These are phyloP conservation scores for Gobio gobio DNA, from an alignment of 2,113 vertebrate genomes.

Conservation along the genomic window DNA sequence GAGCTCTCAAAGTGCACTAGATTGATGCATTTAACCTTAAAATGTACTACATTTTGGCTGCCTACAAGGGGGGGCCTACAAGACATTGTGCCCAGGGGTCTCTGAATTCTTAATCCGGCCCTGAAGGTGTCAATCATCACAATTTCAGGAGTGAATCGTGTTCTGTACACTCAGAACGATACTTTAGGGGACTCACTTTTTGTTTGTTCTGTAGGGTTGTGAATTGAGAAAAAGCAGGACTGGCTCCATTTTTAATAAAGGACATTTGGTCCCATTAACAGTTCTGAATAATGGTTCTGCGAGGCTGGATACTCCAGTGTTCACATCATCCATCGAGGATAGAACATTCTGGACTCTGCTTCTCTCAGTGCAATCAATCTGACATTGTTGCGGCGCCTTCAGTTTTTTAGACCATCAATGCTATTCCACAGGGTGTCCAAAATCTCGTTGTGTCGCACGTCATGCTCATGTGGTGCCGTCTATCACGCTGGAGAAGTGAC, in stretches of 20 bases:
- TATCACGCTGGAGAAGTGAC: not conserved
- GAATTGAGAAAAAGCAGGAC: not conserved
- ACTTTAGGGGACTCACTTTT: not conserved
- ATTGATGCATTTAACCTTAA: too few species aligned
- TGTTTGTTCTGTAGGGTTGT: not conserved
- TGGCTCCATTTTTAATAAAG: not conserved
- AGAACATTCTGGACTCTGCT: not conserved
- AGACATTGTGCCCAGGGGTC: too few species aligned
- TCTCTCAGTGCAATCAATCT: slow-evolving; percentile 12
- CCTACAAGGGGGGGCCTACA: too few species aligned
- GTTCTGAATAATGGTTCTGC: not conserved
- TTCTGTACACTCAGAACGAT: too few species aligned
- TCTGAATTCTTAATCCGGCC: too few species aligned
- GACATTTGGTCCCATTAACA: not conserved
- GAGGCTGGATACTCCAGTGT: not conserved
- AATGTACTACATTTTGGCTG: too few species aligned
- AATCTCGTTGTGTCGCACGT: not conserved
- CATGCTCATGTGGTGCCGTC: not conserved
- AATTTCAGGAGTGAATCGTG: too few species aligned
- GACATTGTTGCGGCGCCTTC: not conserved
- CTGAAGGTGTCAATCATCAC: too few species aligned
- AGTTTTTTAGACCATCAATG: slow-evolving; percentile 1
- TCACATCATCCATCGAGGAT: not conserved
- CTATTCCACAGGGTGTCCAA: not conserved
- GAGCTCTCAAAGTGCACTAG: too few species aligned